Conservation (phyloP, 2,113 vertebrate species). For the Eulemur rufifrons region DNA sequence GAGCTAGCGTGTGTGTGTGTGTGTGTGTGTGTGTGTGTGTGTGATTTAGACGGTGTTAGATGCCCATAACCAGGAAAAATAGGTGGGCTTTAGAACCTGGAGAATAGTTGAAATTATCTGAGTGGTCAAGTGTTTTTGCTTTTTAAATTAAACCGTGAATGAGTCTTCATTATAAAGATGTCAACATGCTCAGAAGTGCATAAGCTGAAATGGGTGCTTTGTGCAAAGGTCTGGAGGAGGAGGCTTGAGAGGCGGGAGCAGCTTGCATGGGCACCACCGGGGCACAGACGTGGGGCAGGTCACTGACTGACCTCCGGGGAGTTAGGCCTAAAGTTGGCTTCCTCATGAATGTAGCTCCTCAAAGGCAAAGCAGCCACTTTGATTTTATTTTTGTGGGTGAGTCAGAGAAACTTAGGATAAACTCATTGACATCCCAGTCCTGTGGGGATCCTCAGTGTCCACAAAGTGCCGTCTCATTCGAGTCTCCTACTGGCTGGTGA, state of each 20-base stretch:
- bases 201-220: not conserved
- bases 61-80: not conserved
- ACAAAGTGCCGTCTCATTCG: not conserved
- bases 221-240: not conserved
- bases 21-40: not conserved
- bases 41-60: not conserved
- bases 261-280: not conserved
- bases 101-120: constrained; percentile 1
- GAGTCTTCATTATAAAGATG: not conserved
- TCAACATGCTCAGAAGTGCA: not conserved
- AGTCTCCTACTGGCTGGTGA: not conserved
- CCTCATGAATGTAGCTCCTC: not conserved
- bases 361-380: not conserved
- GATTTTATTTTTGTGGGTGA: not conserved
- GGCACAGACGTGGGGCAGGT: not conserved
- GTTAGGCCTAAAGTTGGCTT: not conserved
- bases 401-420: not conserved
- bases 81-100: not conserved
- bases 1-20: not conserved
- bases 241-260: not conserved
- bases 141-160: not conserved
- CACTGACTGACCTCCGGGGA: not conserved
- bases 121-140: not conserved
- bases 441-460: not conserved
- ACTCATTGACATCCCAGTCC: too few species aligned